Evolutionary conservation across 1,140 invertebrate genomes (phyloP).

Genomic region (Mycetomoellerius zeteki): DNA sequence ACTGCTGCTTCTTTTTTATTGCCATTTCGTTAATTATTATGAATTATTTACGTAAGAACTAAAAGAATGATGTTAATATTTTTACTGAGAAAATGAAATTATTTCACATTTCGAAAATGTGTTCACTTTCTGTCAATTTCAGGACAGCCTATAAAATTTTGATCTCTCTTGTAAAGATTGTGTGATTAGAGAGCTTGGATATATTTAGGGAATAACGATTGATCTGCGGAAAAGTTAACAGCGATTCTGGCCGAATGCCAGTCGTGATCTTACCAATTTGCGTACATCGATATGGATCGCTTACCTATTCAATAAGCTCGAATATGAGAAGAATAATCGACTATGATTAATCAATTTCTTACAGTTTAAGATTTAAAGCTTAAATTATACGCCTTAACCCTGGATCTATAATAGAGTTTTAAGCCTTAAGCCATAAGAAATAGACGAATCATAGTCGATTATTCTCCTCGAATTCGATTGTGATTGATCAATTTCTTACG

Average conservation of each 20-base stretch:
- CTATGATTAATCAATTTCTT: no score
- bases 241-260: conserved; percentile 64
- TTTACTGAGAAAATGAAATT: not conserved
- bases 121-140: not conserved
- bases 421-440: no score
- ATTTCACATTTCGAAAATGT: not conserved
- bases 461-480: no score
- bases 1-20: not conserved
- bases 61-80: not conserved
- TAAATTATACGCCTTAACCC: no score
- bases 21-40: conserved; percentile 3
- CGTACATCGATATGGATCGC: conserved; percentile 49
- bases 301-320: conserved; percentile 39
- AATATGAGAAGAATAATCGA: no score
- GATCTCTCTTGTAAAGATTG: conserved; percentile 23
- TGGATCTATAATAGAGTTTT: no score
- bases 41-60: not conserved
- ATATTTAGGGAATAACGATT: conserved; percentile 39
- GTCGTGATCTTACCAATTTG: conserved; percentile 67
- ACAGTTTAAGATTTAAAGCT: no score
- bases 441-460: no score
- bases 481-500: no score
- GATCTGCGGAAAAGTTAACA: conserved; percentile 46
- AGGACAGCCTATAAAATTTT: not conserved
- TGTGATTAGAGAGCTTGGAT: conserved; percentile 20